Conservation (phyloP, 2,797 vertebrate genomes). For the Enoplosus armatus region DNA sequence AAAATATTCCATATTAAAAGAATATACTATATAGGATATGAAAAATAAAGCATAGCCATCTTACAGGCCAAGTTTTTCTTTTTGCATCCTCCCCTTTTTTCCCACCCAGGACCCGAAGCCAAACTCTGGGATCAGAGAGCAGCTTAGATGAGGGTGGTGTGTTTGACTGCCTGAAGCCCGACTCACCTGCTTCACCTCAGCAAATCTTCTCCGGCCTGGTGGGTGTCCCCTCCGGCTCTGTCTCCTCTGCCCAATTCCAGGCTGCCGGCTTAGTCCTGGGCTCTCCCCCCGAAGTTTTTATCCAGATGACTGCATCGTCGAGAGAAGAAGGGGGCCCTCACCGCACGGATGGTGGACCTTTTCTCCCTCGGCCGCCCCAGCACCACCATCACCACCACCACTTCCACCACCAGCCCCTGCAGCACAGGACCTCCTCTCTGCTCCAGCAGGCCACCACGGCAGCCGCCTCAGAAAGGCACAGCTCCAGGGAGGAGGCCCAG, state of each 20-base stretch:
- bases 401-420: conserved; percentile 90
- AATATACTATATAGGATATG: background rate
- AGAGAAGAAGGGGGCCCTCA: conserved; percentile 88
- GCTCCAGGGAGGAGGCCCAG: conserved; percentile 87
- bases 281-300: conserved; percentile 92
- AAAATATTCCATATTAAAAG: background rate
- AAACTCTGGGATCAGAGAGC: conserved; percentile 93
- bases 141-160: conserved; percentile 93
- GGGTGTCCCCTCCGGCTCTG: conserved; percentile 87
- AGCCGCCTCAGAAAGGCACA: conserved; percentile 86
- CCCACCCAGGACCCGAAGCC: conserved; percentile 89
- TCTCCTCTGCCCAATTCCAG: conserved; percentile 90
- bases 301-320: conserved; percentile 92
- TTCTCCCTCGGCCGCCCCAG: conserved; percentile 82
- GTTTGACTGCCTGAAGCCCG: conserved; percentile 95
- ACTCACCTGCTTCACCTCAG: conserved; percentile 87
- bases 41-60: background rate
- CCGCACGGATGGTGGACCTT: conserved; percentile 86
- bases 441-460: conserved; percentile 89
- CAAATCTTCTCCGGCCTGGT: conserved; percentile 95
- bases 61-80: background rate
- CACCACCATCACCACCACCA: conserved; percentile 89
- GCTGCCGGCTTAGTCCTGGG: conserved; percentile 93
- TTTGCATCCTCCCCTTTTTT: background rate
- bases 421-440: conserved; percentile 90